These are phyloP conservation scores for Nesoenas mayeri DNA, from an alignment of 2,113 vertebrate species.

Conservation along the genomic window DNA sequence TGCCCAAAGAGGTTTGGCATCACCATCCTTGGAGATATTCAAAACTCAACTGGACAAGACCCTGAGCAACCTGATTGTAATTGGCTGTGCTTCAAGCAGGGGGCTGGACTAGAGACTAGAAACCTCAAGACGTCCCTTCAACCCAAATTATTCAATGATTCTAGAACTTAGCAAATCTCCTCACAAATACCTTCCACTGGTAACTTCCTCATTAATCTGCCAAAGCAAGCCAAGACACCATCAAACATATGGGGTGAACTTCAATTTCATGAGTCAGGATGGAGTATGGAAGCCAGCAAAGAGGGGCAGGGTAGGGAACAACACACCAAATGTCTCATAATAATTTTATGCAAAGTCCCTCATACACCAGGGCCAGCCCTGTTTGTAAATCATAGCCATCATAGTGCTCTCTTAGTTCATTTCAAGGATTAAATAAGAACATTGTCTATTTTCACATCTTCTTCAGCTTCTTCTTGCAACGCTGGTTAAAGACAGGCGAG, in stretches of 20 bases:
- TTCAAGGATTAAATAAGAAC: neutral
- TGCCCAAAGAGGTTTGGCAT: neutral
- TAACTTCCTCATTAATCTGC: neutral
- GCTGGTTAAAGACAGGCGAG: constrained; percentile 94
- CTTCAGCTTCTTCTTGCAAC: constrained; percentile 90
- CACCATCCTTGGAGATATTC: neutral
- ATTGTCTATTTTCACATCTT: constrained; percentile 81
- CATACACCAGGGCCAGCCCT: neutral
- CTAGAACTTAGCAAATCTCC: neutral
- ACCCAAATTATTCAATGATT: neutral
- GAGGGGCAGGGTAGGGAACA: neutral
- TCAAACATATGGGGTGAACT: neutral
- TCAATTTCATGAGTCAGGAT: neutral
- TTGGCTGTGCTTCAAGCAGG: neutral
- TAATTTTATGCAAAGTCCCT: neutral
- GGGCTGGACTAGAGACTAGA: neutral
- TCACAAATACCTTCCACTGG: neutral
- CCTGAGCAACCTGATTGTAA: neutral
- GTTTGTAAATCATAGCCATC: neutral
- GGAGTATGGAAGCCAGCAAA: neutral
- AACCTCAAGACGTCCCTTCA: neutral
- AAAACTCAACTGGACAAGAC: neutral
- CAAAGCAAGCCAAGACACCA: neutral
- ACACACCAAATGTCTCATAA: neutral
- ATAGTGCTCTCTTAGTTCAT: neutral